phyloP scores from a whole-genome alignment of 30 jellyfish, hydroid and myxozoan species.

The Hydractinia symbiolongicarpus region DNA sequence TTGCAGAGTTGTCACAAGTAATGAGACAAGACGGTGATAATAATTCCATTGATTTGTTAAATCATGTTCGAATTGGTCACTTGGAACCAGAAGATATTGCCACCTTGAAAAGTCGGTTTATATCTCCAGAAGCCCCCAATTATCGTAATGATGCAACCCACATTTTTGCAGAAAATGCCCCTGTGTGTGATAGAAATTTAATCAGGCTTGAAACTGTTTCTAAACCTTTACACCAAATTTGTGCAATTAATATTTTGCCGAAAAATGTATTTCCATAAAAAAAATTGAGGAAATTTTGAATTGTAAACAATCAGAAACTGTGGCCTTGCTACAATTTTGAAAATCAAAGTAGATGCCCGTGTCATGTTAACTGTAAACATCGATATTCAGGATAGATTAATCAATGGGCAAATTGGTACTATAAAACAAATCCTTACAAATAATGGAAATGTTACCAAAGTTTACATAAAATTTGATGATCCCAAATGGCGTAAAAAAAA shows the following conservation, averaged over 20 bases:
- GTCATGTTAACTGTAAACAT: constrained; percentile 20
- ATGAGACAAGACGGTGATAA: not conserved
- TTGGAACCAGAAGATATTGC: constrained; percentile 13
- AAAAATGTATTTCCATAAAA: not conserved
- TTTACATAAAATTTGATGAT: constrained; percentile 28
- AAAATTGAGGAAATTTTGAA: constrained; percentile 2
- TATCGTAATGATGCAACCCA: constrained; percentile 23
- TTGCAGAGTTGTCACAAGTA: constrained; percentile 18
- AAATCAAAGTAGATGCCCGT: constrained; percentile 16
- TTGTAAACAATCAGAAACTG: constrained; percentile 12
- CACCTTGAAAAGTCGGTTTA: not conserved
- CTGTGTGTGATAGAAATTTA: not conserved
- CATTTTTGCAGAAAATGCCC: constrained; percentile 22
- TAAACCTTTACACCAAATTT: not conserved
- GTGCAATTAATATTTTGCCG: constrained; percentile 12
- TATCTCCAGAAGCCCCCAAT: not conserved
- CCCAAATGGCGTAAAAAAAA: not conserved
- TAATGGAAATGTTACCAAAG: constrained; percentile 14
- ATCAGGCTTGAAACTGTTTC: constrained; percentile 11
- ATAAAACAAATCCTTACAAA: not conserved
- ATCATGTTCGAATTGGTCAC: constrained; percentile 19
- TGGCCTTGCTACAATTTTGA: constrained; percentile 13
- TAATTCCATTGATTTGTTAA: not conserved
- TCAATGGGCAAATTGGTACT: constrained; percentile 42
- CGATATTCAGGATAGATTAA: constrained; percentile 36